A percentile compares a stretch with the other conserved stretches of the same genome.
Conservation (phyloP, 2,797 vertebrate genomes). For the Coilia nasus region DNA sequence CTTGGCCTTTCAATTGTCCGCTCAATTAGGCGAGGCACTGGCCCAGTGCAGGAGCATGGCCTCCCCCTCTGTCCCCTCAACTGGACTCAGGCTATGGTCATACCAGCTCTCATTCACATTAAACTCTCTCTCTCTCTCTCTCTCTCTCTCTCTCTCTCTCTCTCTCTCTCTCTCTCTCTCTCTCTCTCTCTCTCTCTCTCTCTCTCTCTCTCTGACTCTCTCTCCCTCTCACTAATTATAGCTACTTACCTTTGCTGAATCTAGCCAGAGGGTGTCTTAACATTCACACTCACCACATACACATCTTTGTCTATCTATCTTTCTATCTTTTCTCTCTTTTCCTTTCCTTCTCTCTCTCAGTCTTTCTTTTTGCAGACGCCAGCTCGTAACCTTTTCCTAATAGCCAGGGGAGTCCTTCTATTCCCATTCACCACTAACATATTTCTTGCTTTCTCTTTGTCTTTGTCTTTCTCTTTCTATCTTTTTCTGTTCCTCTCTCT, state of each 20-base stretch:
- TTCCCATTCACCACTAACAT: too few relatives aligned
- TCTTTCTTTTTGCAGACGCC: neutral
- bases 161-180: neutral
- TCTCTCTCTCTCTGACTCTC: neutral
- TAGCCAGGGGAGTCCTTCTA: too few relatives aligned
- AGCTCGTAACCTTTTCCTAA: too few relatives aligned
- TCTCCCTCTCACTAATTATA: neutral
- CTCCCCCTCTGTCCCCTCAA: neutral
- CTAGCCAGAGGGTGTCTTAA: too few relatives aligned
- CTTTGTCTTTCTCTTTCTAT: too few relatives aligned
- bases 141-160: neutral
- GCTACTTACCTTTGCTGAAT: too few relatives aligned
- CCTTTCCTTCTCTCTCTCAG: neutral
- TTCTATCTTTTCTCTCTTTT: neutral
- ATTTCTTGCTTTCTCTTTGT: too few relatives aligned
- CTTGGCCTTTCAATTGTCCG: conserved; percentile 79
- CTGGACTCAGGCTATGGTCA: too few relatives aligned
- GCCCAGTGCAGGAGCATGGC: conserved; percentile 39
- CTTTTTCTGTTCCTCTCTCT: neutral
- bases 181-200: neutral
- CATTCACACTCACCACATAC: too few relatives aligned
- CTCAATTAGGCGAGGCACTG: conserved; percentile 77
- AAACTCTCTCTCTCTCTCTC: neutral
- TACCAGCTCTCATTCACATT: neutral
- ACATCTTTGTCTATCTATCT: neutral